phyloP scores from a whole-genome alignment of 2,113 vertebrate genomes.

The Poeciliopsis retropinna region DNA sequence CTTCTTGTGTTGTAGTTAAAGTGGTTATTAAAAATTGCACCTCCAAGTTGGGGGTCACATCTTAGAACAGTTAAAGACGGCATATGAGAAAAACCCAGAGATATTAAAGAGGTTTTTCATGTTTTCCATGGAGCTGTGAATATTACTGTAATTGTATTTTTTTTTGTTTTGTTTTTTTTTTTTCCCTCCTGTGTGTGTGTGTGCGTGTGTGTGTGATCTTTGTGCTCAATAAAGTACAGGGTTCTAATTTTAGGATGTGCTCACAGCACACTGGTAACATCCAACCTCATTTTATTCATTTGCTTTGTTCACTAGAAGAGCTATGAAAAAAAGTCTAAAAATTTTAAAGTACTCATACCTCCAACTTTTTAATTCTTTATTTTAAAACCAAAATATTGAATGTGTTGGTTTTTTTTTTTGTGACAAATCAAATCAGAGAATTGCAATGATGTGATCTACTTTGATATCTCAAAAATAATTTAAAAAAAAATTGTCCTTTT shows the following conservation, averaged over 20 bases:
- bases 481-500: too few species aligned
- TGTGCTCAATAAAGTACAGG: neutral
- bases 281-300: neutral
- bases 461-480: neutral
- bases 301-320: neutral
- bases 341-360: neutral
- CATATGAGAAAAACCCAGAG: neutral
- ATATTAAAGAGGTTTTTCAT: neutral
- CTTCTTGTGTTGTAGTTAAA: neutral
- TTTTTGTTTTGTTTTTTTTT: neutral
- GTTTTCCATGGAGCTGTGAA: neutral
- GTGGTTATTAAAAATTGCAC: constrained; percentile 2
- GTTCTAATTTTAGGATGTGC: neutral
- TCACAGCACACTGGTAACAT: neutral
- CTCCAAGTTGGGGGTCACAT: neutral
- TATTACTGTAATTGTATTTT: neutral
- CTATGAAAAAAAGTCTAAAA: neutral
- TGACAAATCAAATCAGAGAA: neutral
- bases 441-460: neutral
- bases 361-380: neutral
- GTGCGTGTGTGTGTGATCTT: neutral
- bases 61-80: neutral
- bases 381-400: neutral
- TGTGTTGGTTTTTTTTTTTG: neutral
- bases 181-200: too few species aligned